Conservation (phyloP, 2,888 invertebrate species). For the Cerceris ruficornis region DNA sequence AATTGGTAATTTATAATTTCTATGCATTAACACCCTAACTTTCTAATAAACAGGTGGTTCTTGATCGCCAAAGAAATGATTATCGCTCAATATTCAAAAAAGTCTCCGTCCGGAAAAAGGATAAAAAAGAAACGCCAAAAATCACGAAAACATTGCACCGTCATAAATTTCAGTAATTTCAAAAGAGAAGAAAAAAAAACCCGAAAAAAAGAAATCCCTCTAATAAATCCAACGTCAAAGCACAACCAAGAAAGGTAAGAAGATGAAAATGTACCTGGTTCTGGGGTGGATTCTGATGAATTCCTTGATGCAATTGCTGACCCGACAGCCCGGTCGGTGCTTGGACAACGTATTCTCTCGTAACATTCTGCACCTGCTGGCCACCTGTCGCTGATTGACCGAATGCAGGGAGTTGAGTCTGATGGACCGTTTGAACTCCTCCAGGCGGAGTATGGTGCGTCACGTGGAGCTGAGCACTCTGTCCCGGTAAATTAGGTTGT, state of each 20-base stretch:
- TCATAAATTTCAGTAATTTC: no score
- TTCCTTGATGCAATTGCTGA: slow-evolving; percentile 72
- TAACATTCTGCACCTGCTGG: slow-evolving; percentile 70
- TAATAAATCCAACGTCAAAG: background rate
- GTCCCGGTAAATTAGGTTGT: slow-evolving; percentile 77
- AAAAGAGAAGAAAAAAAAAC: background rate
- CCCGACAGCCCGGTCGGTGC: slow-evolving; percentile 65
- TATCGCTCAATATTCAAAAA: no score
- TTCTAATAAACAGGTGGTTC: no score
- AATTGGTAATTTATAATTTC: no score
- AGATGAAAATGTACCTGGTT: slow-evolving; percentile 61
- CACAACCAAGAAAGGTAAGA: background rate
- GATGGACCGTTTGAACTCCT: slow-evolving; percentile 79
- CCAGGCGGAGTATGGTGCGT: slow-evolving; percentile 77
- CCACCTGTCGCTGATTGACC: slow-evolving; percentile 69
- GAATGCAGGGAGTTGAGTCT: slow-evolving; percentile 76
- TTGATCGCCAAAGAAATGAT: no score
- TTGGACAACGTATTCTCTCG: slow-evolving; percentile 75
- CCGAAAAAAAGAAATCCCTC: background rate
- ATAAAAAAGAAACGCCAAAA: no score
- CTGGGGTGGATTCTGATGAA: slow-evolving; percentile 69
- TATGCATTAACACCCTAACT: no score
- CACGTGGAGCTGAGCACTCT: slow-evolving; percentile 79
- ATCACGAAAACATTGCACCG: no score
- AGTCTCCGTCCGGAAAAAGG: no score